Base-by-base conservation (phyloP, 2,888 invertebrate species). In the Auanema sp. region DNA sequence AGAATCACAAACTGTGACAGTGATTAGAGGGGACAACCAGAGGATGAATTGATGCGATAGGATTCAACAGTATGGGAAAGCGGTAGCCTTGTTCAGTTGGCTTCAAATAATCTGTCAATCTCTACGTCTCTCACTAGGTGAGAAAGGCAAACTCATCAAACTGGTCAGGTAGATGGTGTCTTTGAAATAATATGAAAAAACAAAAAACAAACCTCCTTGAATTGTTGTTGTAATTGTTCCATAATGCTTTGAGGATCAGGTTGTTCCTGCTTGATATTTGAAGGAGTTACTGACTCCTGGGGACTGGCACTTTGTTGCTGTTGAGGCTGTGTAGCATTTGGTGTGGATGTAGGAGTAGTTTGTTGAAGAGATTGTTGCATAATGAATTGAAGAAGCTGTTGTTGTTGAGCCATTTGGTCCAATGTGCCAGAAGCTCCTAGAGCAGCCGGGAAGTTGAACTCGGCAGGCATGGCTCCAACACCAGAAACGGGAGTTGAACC, bases 191-290 rank as follows among this genome's bases (percentile, higher is more conserved):
- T 58, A 12, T 58, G 49, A 41, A 23, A 40, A 12, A 24, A 25
- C n/a, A 33, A 50, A n/a, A 16, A 10, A 25, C 60, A 40, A 51
- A 65, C 68, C 44, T 62, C 65, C 42, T 59, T 65, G 58, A 68
- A 63, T 57, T 66, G 65, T 18, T 58, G 56, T 16, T 63, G 63
- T 14, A 68, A 40, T 40, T 68, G 68, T 52, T 68, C 68, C 58
- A 68, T 68, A 50, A 68, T 56, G 25, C 43, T 41, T 42, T 68
- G 68, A 41, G 44, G 67, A 18, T 60, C 56, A 2, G 47, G 59
- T 49, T 58, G 23, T 50, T 66, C 66, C n/a, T 61, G 41, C 42
- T 69, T 65, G 16, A 33, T 33, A 33, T 33, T 33, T 33, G 33
- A 33, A 33, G 33, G 33, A 33, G 51, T 47, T 18, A 33, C 42